Percentiles rank a stretch among this genome's conserved stretches.
Conservation (phyloP, 2,113 vertebrate genomes). For the Heloderma charlesbogerti region DNA sequence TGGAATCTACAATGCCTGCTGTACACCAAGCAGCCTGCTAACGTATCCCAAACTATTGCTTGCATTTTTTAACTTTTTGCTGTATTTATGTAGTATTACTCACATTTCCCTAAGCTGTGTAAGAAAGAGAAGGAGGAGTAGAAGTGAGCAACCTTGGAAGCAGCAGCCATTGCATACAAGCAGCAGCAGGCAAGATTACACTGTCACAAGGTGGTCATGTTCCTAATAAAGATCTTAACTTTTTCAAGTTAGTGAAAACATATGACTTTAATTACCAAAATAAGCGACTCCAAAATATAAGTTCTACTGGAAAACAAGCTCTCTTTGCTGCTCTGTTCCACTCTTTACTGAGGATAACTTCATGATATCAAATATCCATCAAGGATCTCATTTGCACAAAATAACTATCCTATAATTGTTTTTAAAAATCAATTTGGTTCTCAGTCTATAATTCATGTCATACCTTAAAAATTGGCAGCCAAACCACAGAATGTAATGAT, state of each 20-base stretch:
- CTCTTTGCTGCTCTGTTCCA: conserved; percentile 25
- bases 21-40: too few species aligned
- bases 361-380: neutral
- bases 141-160: conserved; percentile 51
- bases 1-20: too few species aligned
- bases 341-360: conserved; percentile 23
- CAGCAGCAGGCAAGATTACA: conserved; percentile 61
- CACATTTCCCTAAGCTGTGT: conserved; percentile 65
- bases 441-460: conserved; percentile 4
- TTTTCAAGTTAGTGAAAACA: conserved; percentile 55
- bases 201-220: conserved; percentile 35
- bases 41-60: conserved; percentile 39
- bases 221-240: conserved; percentile 59
- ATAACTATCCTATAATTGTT: neutral
- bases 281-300: conserved; percentile 23
- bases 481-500: conserved; percentile 2
- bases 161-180: conserved; percentile 62
- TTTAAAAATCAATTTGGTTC: neutral
- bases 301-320: conserved; percentile 8
- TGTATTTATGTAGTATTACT: conserved; percentile 67
- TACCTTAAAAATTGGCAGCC: conserved; percentile 40
- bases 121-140: conserved; percentile 61
- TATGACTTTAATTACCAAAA: conserved; percentile 59
- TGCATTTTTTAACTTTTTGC: conserved; percentile 44
- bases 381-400: neutral